Evolutionary conservation across 2,888 invertebrate genomes (phyloP).

Genomic region (Hipparchia semele): DNA sequence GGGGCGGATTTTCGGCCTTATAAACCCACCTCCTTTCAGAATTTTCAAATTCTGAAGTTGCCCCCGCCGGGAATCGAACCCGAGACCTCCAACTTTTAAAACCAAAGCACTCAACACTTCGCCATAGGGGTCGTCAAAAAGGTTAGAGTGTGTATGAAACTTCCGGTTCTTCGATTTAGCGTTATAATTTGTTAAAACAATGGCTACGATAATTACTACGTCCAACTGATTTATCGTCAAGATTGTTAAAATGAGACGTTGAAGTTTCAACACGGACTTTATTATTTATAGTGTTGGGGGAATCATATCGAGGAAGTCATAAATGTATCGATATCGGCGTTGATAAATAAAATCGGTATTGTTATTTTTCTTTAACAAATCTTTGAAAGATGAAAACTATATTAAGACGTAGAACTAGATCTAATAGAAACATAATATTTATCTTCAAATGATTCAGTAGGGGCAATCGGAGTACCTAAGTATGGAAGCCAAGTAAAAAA

Average conservation of each 20-base stretch:
- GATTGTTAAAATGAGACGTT: constrained; percentile 56
- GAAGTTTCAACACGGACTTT: constrained; percentile 49
- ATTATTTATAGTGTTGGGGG: constrained; percentile 29
- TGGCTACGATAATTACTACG: constrained; percentile 64
- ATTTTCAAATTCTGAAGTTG: too few species aligned
- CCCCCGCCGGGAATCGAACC: too few species aligned
- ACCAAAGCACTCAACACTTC: too few species aligned
- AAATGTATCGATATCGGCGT: constrained; percentile 2
- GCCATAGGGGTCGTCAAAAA: too few species aligned
- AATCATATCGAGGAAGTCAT: constrained; percentile 6
- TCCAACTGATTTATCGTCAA: constrained; percentile 68
- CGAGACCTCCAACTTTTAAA: too few species aligned
- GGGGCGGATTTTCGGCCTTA: too few species aligned
- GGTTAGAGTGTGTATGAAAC: constrained; percentile 33
- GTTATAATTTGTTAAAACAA: constrained; percentile 58
- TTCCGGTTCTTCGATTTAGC: constrained; percentile 40
- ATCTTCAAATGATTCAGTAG: not conserved
- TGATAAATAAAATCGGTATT: too few species aligned
- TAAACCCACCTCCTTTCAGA: too few species aligned
- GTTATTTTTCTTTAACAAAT: not conserved
- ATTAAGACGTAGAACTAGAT: not conserved
- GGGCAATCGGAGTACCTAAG: not conserved
- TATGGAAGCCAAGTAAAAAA: not conserved
- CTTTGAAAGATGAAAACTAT: not conserved
- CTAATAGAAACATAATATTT: not conserved